Evolutionary conservation across 2,888 invertebrate genomes (phyloP).

Genomic region (Tinea semifulvella): DNA sequence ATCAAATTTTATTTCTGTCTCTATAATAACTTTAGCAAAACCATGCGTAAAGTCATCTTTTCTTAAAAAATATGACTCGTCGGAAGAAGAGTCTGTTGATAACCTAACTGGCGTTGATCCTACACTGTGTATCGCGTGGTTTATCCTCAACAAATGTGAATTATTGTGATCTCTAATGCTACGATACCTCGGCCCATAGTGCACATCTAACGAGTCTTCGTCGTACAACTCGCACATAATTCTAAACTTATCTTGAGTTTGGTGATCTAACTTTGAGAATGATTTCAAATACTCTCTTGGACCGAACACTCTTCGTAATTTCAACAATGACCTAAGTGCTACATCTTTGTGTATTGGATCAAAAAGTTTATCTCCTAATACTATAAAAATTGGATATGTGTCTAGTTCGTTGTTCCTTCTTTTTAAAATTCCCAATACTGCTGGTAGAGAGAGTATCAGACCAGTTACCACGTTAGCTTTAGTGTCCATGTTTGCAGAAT

Average conservation of each 20-base stretch:
- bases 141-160: constrained; percentile 42
- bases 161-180: constrained; percentile 28
- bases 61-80: constrained; percentile 55
- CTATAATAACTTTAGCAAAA: constrained; percentile 77
- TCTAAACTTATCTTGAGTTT: constrained; percentile 61
- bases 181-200: constrained; percentile 44
- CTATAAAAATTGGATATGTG: constrained; percentile 58
- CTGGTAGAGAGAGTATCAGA: constrained; percentile 71
- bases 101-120: constrained; percentile 30
- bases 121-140: constrained; percentile 38
- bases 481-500: constrained; percentile 56
- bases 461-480: constrained; percentile 70
- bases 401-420: constrained; percentile 55
- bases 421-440: constrained; percentile 66
- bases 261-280: constrained; percentile 46
- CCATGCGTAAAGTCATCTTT: constrained; percentile 36
- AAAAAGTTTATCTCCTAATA: constrained; percentile 64
- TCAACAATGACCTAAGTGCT: constrained; percentile 74
- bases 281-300: constrained; percentile 70
- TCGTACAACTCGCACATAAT: constrained; percentile 50
- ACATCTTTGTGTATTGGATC: constrained; percentile 70
- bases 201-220: constrained; percentile 56
- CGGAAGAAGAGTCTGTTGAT: constrained; percentile 65
- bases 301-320: constrained; percentile 75
- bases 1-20: constrained; percentile 84